Percentiles rank a stretch among this genome's conserved stretches.
phyloP scores from a whole-genome alignment of 1,140 invertebrate species.

The Hylaeus volcanicus region DNA sequence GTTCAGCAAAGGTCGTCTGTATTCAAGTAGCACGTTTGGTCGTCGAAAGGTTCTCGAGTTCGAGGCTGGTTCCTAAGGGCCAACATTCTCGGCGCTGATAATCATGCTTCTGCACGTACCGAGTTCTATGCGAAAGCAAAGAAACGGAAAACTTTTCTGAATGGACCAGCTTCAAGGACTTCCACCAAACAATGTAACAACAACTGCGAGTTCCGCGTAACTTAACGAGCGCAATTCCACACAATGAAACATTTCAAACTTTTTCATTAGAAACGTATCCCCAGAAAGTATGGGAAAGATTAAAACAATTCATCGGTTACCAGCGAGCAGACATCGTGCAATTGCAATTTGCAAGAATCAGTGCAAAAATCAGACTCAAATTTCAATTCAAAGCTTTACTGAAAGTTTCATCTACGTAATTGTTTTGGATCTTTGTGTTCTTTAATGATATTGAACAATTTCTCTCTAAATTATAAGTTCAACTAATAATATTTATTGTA shows the following conservation, averaged over 20 bases:
- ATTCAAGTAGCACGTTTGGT: conserved; percentile 47
- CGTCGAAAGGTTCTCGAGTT: conserved; percentile 39
- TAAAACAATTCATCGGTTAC: not conserved
- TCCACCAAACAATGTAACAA: conserved; percentile 3
- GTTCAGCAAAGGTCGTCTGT: conserved; percentile 14
- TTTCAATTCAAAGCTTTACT: too few relatives aligned
- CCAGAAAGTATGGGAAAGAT: not conserved
- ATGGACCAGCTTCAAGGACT: conserved; percentile 12
- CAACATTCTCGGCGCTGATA: conserved; percentile 34
- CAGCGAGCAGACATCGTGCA: not conserved
- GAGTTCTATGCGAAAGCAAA: conserved; percentile 11
- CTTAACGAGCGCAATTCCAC: conserved; percentile 13
- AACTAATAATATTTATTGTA: too few relatives aligned
- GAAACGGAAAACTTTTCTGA: conserved; percentile 33
- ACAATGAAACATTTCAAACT: not conserved
- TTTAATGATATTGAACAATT: too few relatives aligned
- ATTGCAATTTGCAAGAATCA: too few relatives aligned
- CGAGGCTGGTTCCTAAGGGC: conserved; percentile 27
- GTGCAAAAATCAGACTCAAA: too few relatives aligned
- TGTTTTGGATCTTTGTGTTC: too few relatives aligned
- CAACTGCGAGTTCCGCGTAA: not conserved
- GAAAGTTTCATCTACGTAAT: too few relatives aligned
- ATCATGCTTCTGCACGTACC: conserved; percentile 39
- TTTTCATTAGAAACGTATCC: not conserved
- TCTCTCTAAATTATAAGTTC: too few relatives aligned